phyloP scores from a whole-genome alignment of 2,888 invertebrate genomes.

The Drosophila setosimentum region DNA sequence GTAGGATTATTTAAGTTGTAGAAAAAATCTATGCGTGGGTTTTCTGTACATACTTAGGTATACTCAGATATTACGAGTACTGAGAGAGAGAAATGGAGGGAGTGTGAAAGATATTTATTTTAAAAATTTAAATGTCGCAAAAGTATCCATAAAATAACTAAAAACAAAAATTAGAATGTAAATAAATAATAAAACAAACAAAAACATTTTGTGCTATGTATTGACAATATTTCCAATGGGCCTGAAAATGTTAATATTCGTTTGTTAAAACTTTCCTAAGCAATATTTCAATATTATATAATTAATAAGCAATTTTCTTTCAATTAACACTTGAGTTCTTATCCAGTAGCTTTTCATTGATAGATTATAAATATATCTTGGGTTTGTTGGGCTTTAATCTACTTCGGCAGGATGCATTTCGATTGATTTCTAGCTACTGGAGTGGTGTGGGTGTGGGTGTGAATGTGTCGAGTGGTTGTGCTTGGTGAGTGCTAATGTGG shows the following conservation, averaged over 20 bases:
- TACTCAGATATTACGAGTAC: no score
- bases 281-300: not conserved
- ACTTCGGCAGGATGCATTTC: conserved; percentile 13
- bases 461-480: not conserved
- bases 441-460: not conserved
- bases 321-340: not conserved
- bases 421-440: not conserved
- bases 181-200: not conserved
- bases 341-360: not conserved
- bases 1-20: not conserved
- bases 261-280: not conserved
- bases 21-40: not conserved
- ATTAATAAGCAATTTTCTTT: not conserved
- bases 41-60: not conserved
- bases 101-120: no score
- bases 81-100: no score
- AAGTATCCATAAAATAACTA: not conserved
- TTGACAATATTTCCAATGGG: not conserved
- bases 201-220: not conserved
- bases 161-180: no score
- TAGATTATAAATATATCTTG: not conserved
- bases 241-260: not conserved
- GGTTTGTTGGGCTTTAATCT: not conserved
- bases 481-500: not conserved
- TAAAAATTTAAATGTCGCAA: not conserved